Conservation (phyloP, 2,888 invertebrate species). For the Therioaphis trifolii region DNA sequence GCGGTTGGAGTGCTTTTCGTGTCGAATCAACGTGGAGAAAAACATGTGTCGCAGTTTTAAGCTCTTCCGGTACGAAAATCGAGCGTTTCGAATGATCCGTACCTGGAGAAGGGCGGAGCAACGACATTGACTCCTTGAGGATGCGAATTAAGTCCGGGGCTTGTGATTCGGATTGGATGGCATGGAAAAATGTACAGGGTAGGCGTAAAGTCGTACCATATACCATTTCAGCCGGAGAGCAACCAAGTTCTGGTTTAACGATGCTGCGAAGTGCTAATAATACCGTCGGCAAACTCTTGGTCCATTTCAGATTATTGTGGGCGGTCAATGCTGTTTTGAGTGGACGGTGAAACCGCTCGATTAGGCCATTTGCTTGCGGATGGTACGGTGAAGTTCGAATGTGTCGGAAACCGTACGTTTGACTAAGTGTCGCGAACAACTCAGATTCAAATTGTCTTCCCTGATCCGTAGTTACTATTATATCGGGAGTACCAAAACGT, state of each 20-base stretch:
- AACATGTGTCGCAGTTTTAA: too few species aligned
- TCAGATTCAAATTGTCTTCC: slow-evolving; percentile 20
- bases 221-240: slow-evolving; percentile 35
- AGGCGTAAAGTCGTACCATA: slow-evolving; percentile 30
- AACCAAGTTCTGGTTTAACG: too few species aligned
- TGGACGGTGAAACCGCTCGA: slow-evolving; percentile 61
- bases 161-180: too few species aligned
- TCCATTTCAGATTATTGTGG: slow-evolving; percentile 47
- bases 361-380: slow-evolving; percentile 59
- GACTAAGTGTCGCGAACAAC: slow-evolving; percentile 65
- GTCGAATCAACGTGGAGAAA: too few species aligned
- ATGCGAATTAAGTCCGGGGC: too few species aligned
- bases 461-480: slow-evolving; percentile 1
- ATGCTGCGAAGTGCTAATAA: too few species aligned
- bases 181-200: slow-evolving; percentile 12
- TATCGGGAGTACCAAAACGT: not conserved
- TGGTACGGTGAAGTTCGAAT: slow-evolving; percentile 65
- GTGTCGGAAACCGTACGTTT: too few species aligned
- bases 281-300: slow-evolving; percentile 59
- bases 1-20: not conserved
- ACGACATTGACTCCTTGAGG: too few species aligned
- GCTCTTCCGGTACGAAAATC: too few species aligned
- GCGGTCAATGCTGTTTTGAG: slow-evolving; percentile 58
- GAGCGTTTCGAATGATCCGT: too few species aligned
- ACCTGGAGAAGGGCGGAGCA: too few species aligned